Percentiles rank a stretch among this genome's conserved stretches.
Conservation (phyloP, 2,113 vertebrate species). For the Pipra filicauda region DNA sequence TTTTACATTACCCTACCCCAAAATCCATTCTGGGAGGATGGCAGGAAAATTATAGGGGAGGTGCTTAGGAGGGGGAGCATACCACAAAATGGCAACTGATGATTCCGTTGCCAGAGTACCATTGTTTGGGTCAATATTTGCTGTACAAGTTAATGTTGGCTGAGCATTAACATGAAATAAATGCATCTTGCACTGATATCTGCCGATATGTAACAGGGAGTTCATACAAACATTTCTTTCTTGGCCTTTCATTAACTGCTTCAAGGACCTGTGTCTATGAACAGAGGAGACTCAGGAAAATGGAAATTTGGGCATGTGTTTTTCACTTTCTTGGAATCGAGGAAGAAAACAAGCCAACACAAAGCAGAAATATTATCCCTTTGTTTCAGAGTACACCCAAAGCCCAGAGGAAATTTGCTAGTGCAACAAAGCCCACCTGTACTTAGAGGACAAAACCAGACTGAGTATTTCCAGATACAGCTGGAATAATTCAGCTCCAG, state of each 20-base stretch:
- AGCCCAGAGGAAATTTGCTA: neutral
- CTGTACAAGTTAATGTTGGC: neutral
- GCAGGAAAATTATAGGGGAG: neutral
- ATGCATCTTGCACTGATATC: neutral
- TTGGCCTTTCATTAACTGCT: neutral
- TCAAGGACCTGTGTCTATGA: neutral
- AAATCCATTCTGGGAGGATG: neutral
- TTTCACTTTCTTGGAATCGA: neutral
- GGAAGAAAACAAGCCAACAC: neutral
- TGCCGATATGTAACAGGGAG: conserved; percentile 33
- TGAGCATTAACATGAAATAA: conserved; percentile 27
- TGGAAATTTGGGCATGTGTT: neutral
- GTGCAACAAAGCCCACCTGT: neutral
- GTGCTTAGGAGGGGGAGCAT: neutral
- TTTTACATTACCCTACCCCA: neutral
- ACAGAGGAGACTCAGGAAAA: neutral
- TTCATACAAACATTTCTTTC: neutral
- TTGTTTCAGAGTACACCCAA: neutral
- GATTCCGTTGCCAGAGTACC: neutral
- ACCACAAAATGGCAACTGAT: neutral
- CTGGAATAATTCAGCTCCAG: neutral
- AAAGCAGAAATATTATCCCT: neutral
- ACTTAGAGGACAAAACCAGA: neutral
- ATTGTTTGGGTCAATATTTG: conserved; percentile 32
- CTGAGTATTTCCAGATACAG: neutral